Evolutionary conservation across 2,797 vertebrate genomes (phyloP), one percentile per base, ranked within the genome.

Genomic region (Rhinatrema bivittatum): DNA sequence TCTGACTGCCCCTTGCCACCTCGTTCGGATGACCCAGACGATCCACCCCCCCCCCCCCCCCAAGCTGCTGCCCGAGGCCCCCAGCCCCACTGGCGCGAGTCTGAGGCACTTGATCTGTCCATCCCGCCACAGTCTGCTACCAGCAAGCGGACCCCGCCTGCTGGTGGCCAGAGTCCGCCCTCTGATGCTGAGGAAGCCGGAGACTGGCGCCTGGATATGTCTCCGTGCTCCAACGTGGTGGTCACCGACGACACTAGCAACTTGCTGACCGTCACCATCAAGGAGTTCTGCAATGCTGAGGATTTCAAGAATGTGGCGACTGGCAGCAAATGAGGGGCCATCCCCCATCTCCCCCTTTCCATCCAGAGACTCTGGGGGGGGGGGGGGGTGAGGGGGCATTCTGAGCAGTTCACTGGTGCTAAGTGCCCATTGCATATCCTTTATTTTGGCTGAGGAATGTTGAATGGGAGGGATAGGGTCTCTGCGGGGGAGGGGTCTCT

Each of bases 161-260:
- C 46, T 0, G 51, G 62, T 7, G 45, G 62, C 40, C 80, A 66
- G 45, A 65, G 46, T 5, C 46, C 50, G n/a, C 46, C 46, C 20
- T 39, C 50, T 7, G 46, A 31, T n/a, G 67, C 81, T 0, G 85
- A 88, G 62, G 87, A 94, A 41, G 84, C 90, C 0, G 82, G 91
- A 43, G 85, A 91, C 72, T 97, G 95, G 93, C 86, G 87, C 60
- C 93, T 93, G 0, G 85, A 95, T 68, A 89, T 94, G 88, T 89
- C 86, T 1, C 90, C 94, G 5, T 93, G 91, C 68, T 87, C 92
- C 64, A 94, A 95, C 3, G 94, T 98, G 39, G 94, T 98, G 8
- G 94, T 97, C 68, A 98, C 94, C 0, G 93, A 98, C 25, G 95
- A 98, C 67, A 97, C 95, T 72, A 95, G 93, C 78, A 98, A 98